Evolutionary conservation across 2,888 invertebrate species (phyloP).

Genomic region (Eueremaeus valkanovi): DNA sequence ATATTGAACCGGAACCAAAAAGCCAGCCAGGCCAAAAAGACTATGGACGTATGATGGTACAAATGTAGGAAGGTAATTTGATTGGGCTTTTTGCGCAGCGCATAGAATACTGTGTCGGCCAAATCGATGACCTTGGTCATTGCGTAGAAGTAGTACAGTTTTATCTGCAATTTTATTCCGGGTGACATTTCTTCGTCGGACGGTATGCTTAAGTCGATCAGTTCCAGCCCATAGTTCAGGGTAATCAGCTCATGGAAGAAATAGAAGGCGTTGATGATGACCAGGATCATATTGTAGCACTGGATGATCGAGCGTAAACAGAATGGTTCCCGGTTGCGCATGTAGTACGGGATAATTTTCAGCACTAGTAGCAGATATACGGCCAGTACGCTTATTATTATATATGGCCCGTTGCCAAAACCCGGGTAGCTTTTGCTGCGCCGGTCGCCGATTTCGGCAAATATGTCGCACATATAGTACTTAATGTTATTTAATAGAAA

Average conservation of each 20-base stretch:
- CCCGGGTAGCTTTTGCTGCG: not conserved
- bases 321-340: not conserved
- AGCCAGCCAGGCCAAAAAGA: not conserved
- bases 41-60: not conserved
- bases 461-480: no score
- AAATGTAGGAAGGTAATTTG: constrained; percentile 1
- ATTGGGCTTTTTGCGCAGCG: not conserved
- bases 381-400: not conserved
- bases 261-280: not conserved
- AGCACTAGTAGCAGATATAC: not conserved
- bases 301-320: not conserved
- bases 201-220: not conserved
- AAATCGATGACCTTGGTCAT: not conserved
- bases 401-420: not conserved
- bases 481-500: no score
- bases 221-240: not conserved
- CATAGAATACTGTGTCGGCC: not conserved
- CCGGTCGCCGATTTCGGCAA: not conserved
- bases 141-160: not conserved
- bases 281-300: not conserved
- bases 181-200: not conserved
- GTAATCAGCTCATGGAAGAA: not conserved
- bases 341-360: not conserved
- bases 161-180: not conserved
- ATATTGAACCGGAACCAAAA: not conserved